These are phyloP conservation scores for Spheniscus mendiculus DNA, from an alignment of 2,113 vertebrate species.

Conservation along the genomic window DNA sequence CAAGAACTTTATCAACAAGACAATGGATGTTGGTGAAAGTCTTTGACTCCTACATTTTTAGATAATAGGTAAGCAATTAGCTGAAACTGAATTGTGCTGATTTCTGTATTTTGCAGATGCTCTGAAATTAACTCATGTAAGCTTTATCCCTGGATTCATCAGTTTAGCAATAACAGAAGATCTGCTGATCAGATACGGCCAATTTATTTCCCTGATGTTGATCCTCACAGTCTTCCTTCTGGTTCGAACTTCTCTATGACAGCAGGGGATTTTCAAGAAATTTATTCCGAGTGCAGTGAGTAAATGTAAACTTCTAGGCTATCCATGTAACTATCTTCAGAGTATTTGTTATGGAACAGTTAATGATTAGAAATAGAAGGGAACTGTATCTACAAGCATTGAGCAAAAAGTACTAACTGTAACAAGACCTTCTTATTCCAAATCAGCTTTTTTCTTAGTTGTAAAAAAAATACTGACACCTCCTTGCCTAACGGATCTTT, in stretches of 20 bases:
- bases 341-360: not conserved
- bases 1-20: not conserved
- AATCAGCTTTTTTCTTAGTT: not conserved
- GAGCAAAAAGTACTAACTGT: not conserved
- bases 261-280: constrained; percentile 96
- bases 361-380: not conserved
- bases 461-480: not conserved
- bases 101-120: constrained; percentile 87
- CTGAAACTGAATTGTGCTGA: constrained; percentile 43
- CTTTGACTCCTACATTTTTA: not conserved
- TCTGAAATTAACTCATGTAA: constrained; percentile 89
- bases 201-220: constrained; percentile 92
- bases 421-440: not conserved
- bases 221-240: constrained; percentile 90
- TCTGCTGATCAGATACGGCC: constrained; percentile 92
- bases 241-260: constrained; percentile 97
- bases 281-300: constrained; percentile 91
- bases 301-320: not conserved
- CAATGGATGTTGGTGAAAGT: not conserved
- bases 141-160: constrained; percentile 98
- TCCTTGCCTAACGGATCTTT: not conserved
- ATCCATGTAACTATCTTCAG: not conserved
- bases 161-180: constrained; percentile 97
- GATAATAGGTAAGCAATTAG: not conserved
- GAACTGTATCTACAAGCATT: not conserved